Base-by-base conservation (phyloP, 2,888 invertebrate genomes). In the Lepidocyrtinus sp. region DNA sequence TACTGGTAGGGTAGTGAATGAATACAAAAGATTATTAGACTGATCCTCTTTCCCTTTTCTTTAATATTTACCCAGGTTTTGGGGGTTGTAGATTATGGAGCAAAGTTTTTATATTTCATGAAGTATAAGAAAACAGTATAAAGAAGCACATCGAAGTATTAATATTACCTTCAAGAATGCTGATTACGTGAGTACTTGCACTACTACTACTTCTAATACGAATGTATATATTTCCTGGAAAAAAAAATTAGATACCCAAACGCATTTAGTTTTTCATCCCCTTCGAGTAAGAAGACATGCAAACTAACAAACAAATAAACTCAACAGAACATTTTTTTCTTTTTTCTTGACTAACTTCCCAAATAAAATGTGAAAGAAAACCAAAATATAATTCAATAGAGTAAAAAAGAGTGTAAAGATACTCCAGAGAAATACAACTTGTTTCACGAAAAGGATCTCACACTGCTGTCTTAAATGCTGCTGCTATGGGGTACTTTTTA, bases 171-270 rank as follows among this genome's bases (percentile, higher is more conserved):
- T 36, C 36, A 36, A 36, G 62, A 27, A 74, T 19, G 45, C 55
- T 67, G 62, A 73, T 73, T 68, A 69, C 74, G 59, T 67, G 50
- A 68, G 69, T 68, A 69, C 74, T 79, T 36, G 73, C 68, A 69
- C 74, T 79, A 73, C 79, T 59, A 26, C 36, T 36, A 26, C 15
- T 22, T 36, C 73, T 62, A 68, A 62, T 36, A 5, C 12, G 36
- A 36, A 36, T n/a, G n/a, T n/a, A n/a, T 71, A 67, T 63, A 79
- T 72, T 79, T 79, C 79, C 79, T 79, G 79, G 79, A 79, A 79
- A 15, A 25, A 65, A 22, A 17, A 73, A 64, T 72, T 68, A 71
- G 22, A 63, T 68, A 24, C 67, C 63, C 63, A 24, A 46, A 26
- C 12, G 24, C 27, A n/a, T n/a, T n/a, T n/a, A n/a, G n/a, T n/a